phyloP scores from a whole-genome alignment of 2,888 invertebrate species.

The Cybosia mesomella region DNA sequence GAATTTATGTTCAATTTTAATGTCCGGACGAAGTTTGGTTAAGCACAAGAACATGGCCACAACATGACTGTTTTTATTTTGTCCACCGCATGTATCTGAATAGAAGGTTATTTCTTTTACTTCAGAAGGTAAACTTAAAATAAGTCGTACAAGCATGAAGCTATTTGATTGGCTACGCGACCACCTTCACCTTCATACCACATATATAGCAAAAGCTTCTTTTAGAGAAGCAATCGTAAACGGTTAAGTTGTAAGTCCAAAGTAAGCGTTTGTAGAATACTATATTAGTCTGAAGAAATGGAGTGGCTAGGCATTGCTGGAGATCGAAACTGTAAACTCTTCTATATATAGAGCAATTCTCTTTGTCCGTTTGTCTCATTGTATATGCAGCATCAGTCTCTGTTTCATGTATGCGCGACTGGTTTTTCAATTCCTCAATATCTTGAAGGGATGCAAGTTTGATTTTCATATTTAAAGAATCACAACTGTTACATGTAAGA shows the following conservation, averaged over 20 bases:
- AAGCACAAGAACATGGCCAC: neutral
- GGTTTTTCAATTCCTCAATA: too few relatives aligned
- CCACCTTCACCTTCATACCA: conserved; percentile 1
- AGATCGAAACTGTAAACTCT: neutral
- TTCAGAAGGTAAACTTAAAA: neutral
- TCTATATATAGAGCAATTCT: too few relatives aligned
- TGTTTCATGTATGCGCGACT: neutral
- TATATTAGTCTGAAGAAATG: neutral
- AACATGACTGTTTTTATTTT: too few relatives aligned
- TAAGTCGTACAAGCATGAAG: neutral
- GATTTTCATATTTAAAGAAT: neutral
- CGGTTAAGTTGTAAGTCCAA: neutral
- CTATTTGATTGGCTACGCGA: conserved; percentile 8
- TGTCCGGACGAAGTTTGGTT: conserved; percentile 11
- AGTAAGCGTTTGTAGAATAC: neutral
- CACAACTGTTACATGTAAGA: neutral
- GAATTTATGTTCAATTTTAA: conserved; percentile 16
- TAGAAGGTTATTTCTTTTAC: neutral
- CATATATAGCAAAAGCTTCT: neutral
- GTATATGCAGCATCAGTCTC: neutral
- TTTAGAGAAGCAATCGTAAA: neutral
- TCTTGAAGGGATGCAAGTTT: too few relatives aligned
- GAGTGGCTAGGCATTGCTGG: neutral
- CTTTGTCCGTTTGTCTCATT: too few relatives aligned
- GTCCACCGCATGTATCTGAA: too few relatives aligned